Conservation (phyloP, 2,797 vertebrate genomes). For the Pempheris klunzingeri region DNA sequence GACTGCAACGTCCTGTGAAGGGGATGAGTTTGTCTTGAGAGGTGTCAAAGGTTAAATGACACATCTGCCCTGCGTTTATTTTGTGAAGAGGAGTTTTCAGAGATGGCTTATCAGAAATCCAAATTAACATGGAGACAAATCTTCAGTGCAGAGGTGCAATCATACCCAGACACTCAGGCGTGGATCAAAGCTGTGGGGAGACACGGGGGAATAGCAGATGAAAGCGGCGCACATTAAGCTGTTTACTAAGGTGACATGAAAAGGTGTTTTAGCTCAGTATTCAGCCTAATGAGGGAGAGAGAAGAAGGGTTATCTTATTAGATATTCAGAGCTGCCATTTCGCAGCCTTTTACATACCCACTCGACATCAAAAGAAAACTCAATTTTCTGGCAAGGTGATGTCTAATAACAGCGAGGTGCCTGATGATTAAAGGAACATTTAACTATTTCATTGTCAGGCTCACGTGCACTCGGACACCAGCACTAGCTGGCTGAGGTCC, state of each 20-base stretch:
- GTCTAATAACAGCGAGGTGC: slow-evolving; percentile 57
- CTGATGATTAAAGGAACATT: slow-evolving; percentile 61
- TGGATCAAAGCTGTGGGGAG: slow-evolving; percentile 88
- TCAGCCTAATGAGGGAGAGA: slow-evolving; percentile 88
- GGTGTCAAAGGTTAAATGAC: slow-evolving; percentile 49
- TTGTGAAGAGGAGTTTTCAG: slow-evolving; percentile 35
- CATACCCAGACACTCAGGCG: slow-evolving; percentile 81
- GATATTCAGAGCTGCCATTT: slow-evolving; percentile 84
- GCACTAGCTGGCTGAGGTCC: slow-evolving; percentile 12
- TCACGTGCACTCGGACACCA: slow-evolving; percentile 23
- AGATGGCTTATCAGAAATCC: slow-evolving; percentile 80
- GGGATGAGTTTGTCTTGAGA: slow-evolving; percentile 1
- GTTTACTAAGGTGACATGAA: slow-evolving; percentile 90
- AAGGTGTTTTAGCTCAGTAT: slow-evolving; percentile 88
- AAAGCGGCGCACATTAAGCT: slow-evolving; percentile 89
- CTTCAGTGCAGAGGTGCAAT: slow-evolving; percentile 85
- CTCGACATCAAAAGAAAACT: slow-evolving; percentile 86
- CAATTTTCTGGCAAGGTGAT: slow-evolving; percentile 75
- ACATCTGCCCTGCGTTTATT: slow-evolving; percentile 36
- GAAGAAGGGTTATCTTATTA: slow-evolving; percentile 84
- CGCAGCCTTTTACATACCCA: slow-evolving; percentile 82
- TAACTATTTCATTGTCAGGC: slow-evolving; percentile 44
- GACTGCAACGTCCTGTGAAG: not conserved
- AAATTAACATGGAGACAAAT: slow-evolving; percentile 85
- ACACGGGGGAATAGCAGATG: slow-evolving; percentile 86